Evolutionary conservation across 2,888 invertebrate species (phyloP).

Genomic region (Polietes domitor): DNA sequence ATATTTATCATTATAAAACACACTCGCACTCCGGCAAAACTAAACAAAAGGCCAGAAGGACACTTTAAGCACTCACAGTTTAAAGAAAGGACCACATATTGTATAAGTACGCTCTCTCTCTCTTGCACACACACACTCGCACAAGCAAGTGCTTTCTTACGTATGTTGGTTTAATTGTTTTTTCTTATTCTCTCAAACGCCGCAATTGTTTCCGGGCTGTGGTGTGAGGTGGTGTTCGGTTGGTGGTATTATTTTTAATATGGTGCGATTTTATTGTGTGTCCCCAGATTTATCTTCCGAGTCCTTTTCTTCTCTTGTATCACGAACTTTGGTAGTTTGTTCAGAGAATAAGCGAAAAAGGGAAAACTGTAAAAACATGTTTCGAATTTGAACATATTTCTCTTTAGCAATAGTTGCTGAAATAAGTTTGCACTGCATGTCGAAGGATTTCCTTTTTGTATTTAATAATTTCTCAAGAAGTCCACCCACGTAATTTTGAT

Average conservation of each 20-base stretch:
- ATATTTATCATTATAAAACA: constrained; percentile 1
- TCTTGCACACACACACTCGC: neutral
- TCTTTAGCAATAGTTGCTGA: neutral
- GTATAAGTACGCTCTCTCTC: neutral
- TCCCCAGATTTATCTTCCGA: neutral
- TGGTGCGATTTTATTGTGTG: neutral
- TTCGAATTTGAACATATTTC: neutral
- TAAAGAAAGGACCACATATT: neutral
- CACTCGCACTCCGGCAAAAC: neutral
- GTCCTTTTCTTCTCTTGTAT: neutral
- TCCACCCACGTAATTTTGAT: neutral
- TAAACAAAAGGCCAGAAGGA: neutral
- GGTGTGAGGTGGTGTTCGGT: neutral
- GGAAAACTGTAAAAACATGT: constrained; percentile 15
- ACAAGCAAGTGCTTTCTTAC: neutral
- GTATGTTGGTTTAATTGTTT: neutral
- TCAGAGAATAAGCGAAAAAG: neutral
- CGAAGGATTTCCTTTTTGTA: neutral
- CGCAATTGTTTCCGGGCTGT: neutral
- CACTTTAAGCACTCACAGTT: neutral
- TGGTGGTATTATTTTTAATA: neutral
- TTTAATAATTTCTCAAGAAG: neutral
- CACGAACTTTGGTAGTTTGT: neutral
- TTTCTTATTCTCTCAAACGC: neutral
- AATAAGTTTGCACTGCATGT: neutral